A percentile compares a stretch with the other conserved stretches of the same genome.
Conservation (phyloP, 1,140 invertebrate species). For the Drosophila aff. region DNA sequence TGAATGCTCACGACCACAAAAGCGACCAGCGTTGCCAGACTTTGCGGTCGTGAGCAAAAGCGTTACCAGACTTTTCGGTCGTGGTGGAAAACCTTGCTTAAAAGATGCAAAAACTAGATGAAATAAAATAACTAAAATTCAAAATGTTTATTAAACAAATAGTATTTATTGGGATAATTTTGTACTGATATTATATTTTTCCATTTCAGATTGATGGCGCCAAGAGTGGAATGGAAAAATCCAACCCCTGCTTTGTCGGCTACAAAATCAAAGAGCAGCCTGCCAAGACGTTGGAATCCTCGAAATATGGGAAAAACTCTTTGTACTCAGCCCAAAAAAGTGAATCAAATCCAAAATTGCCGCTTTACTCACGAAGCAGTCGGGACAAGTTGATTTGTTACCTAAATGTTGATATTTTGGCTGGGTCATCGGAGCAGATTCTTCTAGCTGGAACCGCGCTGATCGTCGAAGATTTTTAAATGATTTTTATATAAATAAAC, state of each 20-base stretch:
- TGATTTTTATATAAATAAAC: neutral
- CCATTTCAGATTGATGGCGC: slow-evolving; percentile 56
- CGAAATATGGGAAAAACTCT: slow-evolving; percentile 22
- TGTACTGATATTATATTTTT: neutral
- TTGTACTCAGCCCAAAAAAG: slow-evolving; percentile 24
- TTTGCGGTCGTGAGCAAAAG: neutral
- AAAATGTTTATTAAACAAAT: neutral
- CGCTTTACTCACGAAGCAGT: slow-evolving; percentile 66
- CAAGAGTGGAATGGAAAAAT: slow-evolving; percentile 32
- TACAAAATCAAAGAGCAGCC: slow-evolving; percentile 41
- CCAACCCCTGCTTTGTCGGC: slow-evolving; percentile 46
- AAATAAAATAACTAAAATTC: neutral
- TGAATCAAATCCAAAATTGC: slow-evolving; percentile 54
- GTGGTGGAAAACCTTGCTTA: neutral
- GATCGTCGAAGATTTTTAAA: slow-evolving; percentile 74
- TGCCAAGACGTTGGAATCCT: neutral
- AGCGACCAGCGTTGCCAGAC: too few relatives aligned
- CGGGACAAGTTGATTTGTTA: slow-evolving; percentile 72
- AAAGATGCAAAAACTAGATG: neutral
- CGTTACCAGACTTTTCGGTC: neutral
- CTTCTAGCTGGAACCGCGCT: slow-evolving; percentile 78
- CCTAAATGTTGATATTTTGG: slow-evolving; percentile 56
- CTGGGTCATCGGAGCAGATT: slow-evolving; percentile 51
- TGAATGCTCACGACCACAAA: too few relatives aligned
- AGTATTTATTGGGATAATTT: neutral